phyloP scores from a whole-genome alignment of 23 tunicate species.

The Corella eumyota region DNA sequence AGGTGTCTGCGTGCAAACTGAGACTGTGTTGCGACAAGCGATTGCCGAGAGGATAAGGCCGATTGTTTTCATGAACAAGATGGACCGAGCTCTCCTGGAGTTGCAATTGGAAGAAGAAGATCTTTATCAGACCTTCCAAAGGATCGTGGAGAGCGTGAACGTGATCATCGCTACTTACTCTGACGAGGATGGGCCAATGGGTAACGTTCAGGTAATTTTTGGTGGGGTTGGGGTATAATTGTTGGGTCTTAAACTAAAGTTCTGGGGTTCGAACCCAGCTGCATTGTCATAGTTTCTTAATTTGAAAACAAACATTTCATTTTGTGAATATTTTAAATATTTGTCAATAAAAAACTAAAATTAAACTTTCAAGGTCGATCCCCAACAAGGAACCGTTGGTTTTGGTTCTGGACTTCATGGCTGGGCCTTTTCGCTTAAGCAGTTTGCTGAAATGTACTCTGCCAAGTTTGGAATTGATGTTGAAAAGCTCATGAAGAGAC shows the following conservation, averaged over 20 bases:
- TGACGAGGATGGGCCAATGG: slow-evolving; percentile 86
- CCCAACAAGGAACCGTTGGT: slow-evolving; percentile 88
- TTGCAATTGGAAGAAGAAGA: slow-evolving; percentile 80
- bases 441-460: slow-evolving; percentile 95
- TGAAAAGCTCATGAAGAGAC: slow-evolving; percentile 67
- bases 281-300: too few species aligned
- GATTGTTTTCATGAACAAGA: slow-evolving; percentile 96
- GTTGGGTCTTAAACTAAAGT: neutral
- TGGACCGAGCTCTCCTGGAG: slow-evolving; percentile 97
- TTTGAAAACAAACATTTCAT: neutral
- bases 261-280: too few species aligned
- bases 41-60: slow-evolving; percentile 94
- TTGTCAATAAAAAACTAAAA: neutral
- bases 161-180: slow-evolving; percentile 93
- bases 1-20: slow-evolving; percentile 99
- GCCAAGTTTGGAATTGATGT: slow-evolving; percentile 54
- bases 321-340: neutral
- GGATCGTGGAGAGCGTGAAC: slow-evolving; percentile 94
- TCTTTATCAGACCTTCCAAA: slow-evolving; percentile 81
- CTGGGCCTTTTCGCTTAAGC: slow-evolving; percentile 96
- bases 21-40: slow-evolving; percentile 95
- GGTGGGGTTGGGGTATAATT: neutral
- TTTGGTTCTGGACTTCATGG: slow-evolving; percentile 98
- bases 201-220: slow-evolving; percentile 33
- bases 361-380: slow-evolving; percentile 36